Base-by-base conservation (phyloP, 2,797 vertebrate genomes). In the Cossypha caffra region DNA sequence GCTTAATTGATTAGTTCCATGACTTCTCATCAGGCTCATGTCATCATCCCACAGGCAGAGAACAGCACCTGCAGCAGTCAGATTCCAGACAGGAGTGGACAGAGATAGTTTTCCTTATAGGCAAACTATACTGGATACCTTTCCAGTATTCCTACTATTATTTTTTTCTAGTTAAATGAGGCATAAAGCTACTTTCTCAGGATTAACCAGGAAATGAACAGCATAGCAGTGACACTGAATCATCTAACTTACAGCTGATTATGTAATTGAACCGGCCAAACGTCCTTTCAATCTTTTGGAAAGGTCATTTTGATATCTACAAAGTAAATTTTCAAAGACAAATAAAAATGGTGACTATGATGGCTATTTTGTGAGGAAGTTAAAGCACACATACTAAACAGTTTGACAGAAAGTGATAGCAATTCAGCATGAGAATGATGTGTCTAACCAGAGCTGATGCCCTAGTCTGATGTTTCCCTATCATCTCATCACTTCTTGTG, bases 1-100 rank as follows among this genome's bases (percentile, higher is more conserved):
- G 74, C 40, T 91, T 35, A 47, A 14, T 92, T 87, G 86, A 79
- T 88, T 85, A 87, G 24, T 84, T 61, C 33, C 8, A 13, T 48
- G 38, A 38, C 37, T 83, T 93, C 50, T 61, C 18, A 79, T 85
- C 69, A 69, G 29, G 25, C 45, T 79, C 50, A 35, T 74, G 23
- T 63, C 50, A 57, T 59, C 64, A 58, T 88, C 54, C 54, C 73
- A 61, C 31, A 47, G 19, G 21, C 42, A 73, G 69, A 75, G 94
- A 81, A 62, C n/a, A 57, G 57, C 37, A 86, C 40, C 38, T 68
- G 71, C 58, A 69, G 17, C 10, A 4, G 21, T 63, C 64, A 48
- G 33, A 40, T 68, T 52, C 20, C 45, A 83, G 51, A 51, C 13
- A 55, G 35, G 20, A 35, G 18, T 31, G 40, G 61, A 33, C 37